These are phyloP conservation scores for Leptopilina drosophilae DNA, from an alignment of 2,888 invertebrate species.

Conservation along the genomic window DNA sequence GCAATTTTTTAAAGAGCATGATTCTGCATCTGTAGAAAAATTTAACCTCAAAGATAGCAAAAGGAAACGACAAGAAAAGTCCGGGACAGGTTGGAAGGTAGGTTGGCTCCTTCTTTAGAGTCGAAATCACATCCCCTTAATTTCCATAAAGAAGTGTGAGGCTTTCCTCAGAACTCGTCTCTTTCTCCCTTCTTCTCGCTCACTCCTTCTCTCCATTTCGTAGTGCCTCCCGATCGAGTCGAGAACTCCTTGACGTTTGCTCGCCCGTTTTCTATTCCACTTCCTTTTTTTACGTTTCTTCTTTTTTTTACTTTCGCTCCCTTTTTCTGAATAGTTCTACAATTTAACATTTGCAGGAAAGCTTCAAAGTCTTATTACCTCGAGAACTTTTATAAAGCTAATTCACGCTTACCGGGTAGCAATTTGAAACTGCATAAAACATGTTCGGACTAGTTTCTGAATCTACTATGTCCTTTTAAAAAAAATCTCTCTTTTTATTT, in stretches of 20 bases:
- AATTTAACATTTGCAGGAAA: conserved; percentile 18
- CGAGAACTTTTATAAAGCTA: conserved; percentile 15
- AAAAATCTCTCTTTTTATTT: background rate
- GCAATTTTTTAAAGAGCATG: conserved; percentile 7
- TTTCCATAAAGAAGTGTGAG: conserved; percentile 20
- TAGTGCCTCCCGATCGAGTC: conserved; percentile 14
- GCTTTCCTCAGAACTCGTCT: conserved; percentile 6
- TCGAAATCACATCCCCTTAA: conserved; percentile 29
- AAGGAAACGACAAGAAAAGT: background rate
- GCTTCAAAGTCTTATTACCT: conserved; percentile 7
- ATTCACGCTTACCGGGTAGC: conserved; percentile 10
- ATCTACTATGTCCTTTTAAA: background rate
- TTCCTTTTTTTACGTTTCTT: background rate
- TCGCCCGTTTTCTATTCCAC: conserved; percentile 5
- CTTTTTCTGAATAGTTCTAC: conserved; percentile 2
- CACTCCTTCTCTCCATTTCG: no score
- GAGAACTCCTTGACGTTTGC: background rate
- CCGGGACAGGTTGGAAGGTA: background rate
- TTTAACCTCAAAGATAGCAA: background rate
- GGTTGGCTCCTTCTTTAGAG: conserved; percentile 4
- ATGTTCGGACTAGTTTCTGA: conserved; percentile 3
- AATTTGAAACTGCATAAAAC: conserved; percentile 17
- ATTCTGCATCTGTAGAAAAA: background rate
- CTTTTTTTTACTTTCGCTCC: background rate
- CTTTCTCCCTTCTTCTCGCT: no score